These are phyloP conservation scores for Laodelphax striatellus DNA, from an alignment of 1,140 invertebrate genomes.

Conservation along the genomic window DNA sequence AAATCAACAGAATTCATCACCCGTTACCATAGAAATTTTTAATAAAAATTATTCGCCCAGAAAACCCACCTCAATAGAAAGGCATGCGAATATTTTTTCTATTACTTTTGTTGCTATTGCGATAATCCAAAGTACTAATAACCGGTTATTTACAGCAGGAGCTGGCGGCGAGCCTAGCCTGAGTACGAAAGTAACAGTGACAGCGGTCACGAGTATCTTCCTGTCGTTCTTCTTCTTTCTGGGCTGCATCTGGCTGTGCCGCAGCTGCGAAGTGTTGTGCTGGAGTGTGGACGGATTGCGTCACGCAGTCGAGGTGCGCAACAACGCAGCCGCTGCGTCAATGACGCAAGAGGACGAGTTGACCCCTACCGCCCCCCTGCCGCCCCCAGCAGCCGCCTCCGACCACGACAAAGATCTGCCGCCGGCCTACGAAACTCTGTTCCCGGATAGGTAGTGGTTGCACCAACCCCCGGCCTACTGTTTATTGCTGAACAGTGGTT, in stretches of 20 bases:
- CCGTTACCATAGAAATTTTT: too few species aligned
- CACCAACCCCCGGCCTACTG: too few species aligned
- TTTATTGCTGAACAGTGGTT: too few species aligned
- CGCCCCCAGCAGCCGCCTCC: neutral
- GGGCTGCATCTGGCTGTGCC: conserved; percentile 24
- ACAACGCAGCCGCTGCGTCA: too few species aligned
- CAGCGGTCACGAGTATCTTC: conserved; percentile 25
- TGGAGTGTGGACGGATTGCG: conserved; percentile 12
- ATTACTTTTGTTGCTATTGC: too few species aligned
- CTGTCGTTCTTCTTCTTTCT: conserved; percentile 27
- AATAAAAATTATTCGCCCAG: too few species aligned
- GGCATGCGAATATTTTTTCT: too few species aligned
- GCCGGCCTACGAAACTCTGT: conserved; percentile 26
- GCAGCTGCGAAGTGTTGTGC: conserved; percentile 20
- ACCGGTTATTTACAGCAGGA: neutral
- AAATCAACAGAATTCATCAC: too few species aligned
- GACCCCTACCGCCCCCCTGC: conserved; percentile 17
- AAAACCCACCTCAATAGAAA: too few species aligned
- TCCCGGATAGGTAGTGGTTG: conserved; percentile 20
- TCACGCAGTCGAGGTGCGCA: conserved; percentile 10
- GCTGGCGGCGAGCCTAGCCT: neutral
- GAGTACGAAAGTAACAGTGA: conserved; percentile 22
- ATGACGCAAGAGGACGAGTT: neutral
- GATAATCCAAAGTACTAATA: neutral
- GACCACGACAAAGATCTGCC: conserved; percentile 25